Evolutionary conservation across 2,888 invertebrate genomes (phyloP), one percentile per base, ranked within the genome.

Genomic region (Pimpla rufipes): DNA sequence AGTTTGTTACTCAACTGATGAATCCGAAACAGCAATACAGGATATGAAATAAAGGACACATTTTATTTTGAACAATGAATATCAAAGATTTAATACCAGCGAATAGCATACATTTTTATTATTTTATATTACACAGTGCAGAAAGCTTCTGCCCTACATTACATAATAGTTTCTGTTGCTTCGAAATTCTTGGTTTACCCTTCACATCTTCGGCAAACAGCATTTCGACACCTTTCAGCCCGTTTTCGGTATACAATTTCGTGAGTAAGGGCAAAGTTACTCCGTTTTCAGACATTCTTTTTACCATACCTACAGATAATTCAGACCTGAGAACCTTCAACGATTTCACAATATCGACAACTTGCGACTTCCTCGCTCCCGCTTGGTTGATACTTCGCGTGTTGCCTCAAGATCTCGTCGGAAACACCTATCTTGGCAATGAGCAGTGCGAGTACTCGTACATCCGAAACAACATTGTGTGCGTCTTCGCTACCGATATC

Each of bases 241-340:
- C 47, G 47, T 50, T 50, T 50, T 16, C 47, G n/a, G 47, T 50
- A 16, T 50, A 50, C 7, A 50, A n/a, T 50, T 50, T 50, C 16
- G 7, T 50, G 16, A 50, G 47, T 4, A 50, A 50, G 16, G 47
- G 16, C 47, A 16, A 7, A 16, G 47, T 50, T 16, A 50, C 16
- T 16, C 47, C 16, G 7, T 50, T 50, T 50, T 50, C 47, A 50
- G 16, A n/a, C 16, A 50, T 50, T 50, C 7, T 50, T 16, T 50
- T 16, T 4, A 50, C 47, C 47, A 16, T 50, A 7, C 7, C 47
- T 16, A 5, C 47, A n/a, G 47, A 50, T 50, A 50, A n/a, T 50
- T 50, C 47, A 2, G 47, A 16, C 16, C 7, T 50, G 16, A 50
- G 50, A 79, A 50, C 47, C 3, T 16, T 7, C 47, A 29, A 29